Percentiles rank a stretch among this genome's conserved stretches.
phyloP scores from a whole-genome alignment of 2,797 vertebrate species.

The Hipposideros larvatus region DNA sequence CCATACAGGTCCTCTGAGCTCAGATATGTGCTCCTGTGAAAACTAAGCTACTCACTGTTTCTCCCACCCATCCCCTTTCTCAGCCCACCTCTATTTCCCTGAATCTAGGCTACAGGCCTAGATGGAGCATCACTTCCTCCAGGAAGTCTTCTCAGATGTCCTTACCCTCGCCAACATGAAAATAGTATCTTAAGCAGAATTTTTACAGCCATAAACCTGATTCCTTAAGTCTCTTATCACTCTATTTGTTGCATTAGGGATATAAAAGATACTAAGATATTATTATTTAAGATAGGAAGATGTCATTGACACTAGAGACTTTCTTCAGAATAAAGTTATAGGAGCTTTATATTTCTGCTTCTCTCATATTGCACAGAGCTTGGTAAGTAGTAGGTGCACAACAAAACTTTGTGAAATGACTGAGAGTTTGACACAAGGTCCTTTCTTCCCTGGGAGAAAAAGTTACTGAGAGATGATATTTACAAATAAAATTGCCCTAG shows the following conservation, averaged over 20 bases:
- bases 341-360: background rate
- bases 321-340: background rate
- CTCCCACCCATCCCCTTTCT: background rate
- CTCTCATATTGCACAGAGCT: background rate
- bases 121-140: background rate
- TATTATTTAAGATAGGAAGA: background rate
- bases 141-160: background rate
- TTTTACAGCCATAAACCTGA: background rate
- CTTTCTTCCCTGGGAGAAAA: conserved; percentile 3
- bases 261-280: background rate
- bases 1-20: background rate
- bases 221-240: background rate
- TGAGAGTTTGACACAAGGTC: background rate
- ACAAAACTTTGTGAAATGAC: background rate
- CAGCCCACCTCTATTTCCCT: background rate
- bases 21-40: background rate
- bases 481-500: background rate
- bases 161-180: background rate
- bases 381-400: background rate
- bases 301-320: background rate
- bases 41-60: background rate
- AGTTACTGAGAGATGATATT: background rate
- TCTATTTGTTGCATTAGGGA: background rate
- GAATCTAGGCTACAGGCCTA: background rate
- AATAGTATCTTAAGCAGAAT: background rate